phyloP scores from a whole-genome alignment of 2,888 invertebrate species.

The Luperina nickerlii region DNA sequence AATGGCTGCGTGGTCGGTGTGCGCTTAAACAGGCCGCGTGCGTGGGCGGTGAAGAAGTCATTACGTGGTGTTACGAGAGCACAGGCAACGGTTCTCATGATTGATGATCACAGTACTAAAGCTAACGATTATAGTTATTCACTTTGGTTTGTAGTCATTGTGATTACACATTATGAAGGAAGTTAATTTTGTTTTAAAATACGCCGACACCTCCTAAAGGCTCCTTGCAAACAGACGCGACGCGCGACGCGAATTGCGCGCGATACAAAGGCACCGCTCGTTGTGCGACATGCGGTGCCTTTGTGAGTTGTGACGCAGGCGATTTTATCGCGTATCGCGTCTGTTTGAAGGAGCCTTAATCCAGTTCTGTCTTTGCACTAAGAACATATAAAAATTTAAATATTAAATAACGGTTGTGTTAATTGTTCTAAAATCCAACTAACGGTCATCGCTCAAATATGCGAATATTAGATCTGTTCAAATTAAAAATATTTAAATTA shows the following conservation, averaged over 20 bases:
- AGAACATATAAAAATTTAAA: not conserved
- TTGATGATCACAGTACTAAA: constrained; percentile 18
- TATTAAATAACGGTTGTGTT: not conserved
- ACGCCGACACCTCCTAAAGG: no score
- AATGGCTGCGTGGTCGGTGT: constrained; percentile 40
- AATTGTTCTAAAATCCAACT: constrained; percentile 21
- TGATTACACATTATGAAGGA: not conserved
- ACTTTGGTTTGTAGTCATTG: not conserved
- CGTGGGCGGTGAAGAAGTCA: constrained; percentile 55
- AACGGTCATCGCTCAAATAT: constrained; percentile 16
- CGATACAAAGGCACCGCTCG: no score
- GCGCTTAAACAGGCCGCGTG: constrained; percentile 37
- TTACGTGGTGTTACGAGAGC: constrained; percentile 49
- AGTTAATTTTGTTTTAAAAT: not conserved
- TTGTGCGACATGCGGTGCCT: no score
- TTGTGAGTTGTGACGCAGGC: no score
- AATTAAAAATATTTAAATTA: constrained; percentile 41
- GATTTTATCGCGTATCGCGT: no score
- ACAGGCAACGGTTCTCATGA: constrained; percentile 18
- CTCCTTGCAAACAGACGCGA: no score
- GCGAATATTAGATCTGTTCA: constrained; percentile 4
- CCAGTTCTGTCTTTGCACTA: not conserved
- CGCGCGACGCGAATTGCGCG: no score
- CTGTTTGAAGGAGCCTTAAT: no score
- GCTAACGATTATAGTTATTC: constrained; percentile 9